Evolutionary conservation across 2,797 vertebrate species (phyloP).

Genomic region (Siniperca obscura): DNA sequence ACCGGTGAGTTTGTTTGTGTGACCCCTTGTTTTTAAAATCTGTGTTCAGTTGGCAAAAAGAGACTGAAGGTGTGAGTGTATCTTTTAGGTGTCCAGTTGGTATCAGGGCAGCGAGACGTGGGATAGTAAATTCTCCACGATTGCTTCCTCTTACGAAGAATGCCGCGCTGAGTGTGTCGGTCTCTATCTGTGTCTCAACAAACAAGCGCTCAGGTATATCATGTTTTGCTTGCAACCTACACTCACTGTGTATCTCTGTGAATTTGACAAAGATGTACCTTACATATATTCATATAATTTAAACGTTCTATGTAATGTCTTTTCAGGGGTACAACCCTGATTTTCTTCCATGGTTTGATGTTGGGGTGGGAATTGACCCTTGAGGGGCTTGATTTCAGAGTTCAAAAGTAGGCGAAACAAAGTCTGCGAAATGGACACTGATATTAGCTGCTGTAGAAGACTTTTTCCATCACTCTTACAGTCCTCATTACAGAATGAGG

Average conservation of each 20-base stretch:
- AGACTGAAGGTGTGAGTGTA: neutral
- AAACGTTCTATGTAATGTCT: neutral
- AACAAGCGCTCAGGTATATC: constrained; percentile 88
- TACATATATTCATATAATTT: neutral
- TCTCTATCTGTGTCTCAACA: constrained; percentile 91
- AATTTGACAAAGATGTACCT: neutral
- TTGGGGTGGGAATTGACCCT: neutral
- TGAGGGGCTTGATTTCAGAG: neutral
- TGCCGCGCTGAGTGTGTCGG: constrained; percentile 94
- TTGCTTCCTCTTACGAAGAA: constrained; percentile 93
- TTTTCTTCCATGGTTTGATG: neutral
- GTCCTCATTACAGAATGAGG: neutral
- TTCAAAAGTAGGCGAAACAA: neutral
- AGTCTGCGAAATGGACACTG: neutral
- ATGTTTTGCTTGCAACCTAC: neutral
- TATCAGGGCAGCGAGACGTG: constrained; percentile 92
- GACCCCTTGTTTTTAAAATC: neutral
- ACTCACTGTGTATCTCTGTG: neutral
- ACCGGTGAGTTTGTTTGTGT: constrained; percentile 79
- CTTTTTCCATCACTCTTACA: neutral
- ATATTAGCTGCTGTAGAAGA: neutral
- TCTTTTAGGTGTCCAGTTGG: constrained; percentile 90
- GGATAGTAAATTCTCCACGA: constrained; percentile 95
- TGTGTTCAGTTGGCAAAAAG: neutral
- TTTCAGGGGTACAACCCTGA: neutral